Conservation (phyloP, 35 echinoderm and acorn worm genomes). For the Holothuria glaberrima region DNA sequence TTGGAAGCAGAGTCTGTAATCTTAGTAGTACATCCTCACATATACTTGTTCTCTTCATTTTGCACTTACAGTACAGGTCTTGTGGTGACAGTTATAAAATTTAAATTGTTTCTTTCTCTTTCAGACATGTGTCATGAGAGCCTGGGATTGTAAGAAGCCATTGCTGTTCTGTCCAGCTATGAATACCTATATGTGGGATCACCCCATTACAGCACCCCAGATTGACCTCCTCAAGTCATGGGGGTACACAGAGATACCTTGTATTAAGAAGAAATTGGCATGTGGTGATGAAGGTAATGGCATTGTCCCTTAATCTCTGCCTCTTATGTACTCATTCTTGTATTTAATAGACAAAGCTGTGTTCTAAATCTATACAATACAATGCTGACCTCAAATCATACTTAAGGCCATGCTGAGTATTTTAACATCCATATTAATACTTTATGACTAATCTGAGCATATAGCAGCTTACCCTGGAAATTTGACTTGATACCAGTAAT, state of each 20-base stretch:
- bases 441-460: no score
- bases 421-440: no score
- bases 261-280: conserved; percentile 85
- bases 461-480: no score
- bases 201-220: conserved; percentile 81
- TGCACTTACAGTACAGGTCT: no score
- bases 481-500: no score
- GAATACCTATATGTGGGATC: conserved; percentile 98
- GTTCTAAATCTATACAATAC: no score
- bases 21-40: not conserved
- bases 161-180: conserved; percentile 97
- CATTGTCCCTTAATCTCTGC: not conserved
- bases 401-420: no score
- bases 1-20: no score
- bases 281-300: conserved; percentile 95
- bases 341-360: no score
- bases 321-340: no score
- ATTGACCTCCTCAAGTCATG: conserved; percentile 61
- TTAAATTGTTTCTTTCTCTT: not conserved
- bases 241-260: conserved; percentile 87
- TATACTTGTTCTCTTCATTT: not conserved
- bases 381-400: no score
- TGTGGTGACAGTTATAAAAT: no score
- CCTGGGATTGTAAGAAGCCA: conserved; percentile 84
- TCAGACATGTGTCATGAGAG: conserved; percentile 92